A percentile compares a stretch with the other conserved stretches of the same genome.
Evolutionary conservation across 2,888 invertebrate species (phyloP).

Genomic region (Cremastinae sp.): DNA sequence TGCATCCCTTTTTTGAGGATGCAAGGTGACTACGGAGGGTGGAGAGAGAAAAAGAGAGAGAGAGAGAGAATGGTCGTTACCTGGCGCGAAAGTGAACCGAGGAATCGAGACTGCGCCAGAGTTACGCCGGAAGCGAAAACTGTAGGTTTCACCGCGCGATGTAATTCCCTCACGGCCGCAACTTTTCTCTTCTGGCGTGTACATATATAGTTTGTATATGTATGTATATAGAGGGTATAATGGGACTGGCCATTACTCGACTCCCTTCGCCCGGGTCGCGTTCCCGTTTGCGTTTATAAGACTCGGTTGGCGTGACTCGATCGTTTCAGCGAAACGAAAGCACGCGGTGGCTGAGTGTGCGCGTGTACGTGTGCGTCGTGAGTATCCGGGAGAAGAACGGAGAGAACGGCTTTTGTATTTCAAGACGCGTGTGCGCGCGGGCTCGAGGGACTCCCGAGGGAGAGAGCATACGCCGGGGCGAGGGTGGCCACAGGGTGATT

Average conservation of each 20-base stretch:
- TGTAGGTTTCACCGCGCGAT: constrained; percentile 49
- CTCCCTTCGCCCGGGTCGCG: constrained; percentile 37
- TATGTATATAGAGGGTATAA: too few relatives aligned
- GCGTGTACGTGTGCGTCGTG: not conserved
- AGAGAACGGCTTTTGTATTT: too few relatives aligned
- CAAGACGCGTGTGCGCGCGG: too few relatives aligned
- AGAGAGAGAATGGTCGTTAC: too few relatives aligned
- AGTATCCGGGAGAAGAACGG: too few relatives aligned
- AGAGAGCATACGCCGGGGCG: constrained; percentile 28
- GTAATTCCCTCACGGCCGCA: constrained; percentile 57
- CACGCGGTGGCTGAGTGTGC: constrained; percentile 19
- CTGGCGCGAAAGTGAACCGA: too few relatives aligned
- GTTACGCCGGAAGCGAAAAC: constrained; percentile 33
- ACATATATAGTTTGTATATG: too few relatives aligned
- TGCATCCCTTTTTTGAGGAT: too few relatives aligned
- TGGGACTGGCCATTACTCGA: constrained; percentile 66
- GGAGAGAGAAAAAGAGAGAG: too few relatives aligned
- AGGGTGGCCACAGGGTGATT: constrained; percentile 53
- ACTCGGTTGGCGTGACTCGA: constrained; percentile 71
- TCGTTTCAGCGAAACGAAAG: constrained; percentile 60
- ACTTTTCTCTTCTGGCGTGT: constrained; percentile 58
- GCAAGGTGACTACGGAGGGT: too few relatives aligned
- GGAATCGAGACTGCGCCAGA: not conserved
- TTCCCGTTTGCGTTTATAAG: constrained; percentile 63
- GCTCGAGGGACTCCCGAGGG: constrained; percentile 38